These are phyloP conservation scores for Galaxea fascicularis DNA, from an alignment of 92 coral and sea anemone genomes.

Conservation along the genomic window DNA sequence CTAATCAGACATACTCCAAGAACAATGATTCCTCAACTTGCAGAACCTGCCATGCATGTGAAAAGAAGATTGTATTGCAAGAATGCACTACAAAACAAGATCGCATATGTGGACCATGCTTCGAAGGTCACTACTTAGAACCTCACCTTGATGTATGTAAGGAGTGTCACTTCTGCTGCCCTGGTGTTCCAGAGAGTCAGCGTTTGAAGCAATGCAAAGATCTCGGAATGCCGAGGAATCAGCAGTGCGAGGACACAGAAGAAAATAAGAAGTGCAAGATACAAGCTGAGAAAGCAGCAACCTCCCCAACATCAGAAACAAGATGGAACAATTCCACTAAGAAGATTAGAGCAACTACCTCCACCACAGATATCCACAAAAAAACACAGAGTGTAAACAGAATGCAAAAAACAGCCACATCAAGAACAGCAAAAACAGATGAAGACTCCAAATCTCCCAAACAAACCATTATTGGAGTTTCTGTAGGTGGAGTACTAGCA, in stretches of 20 bases:
- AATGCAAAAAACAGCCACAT: too few species aligned
- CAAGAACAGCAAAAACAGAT: too few species aligned
- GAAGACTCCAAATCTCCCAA: too few species aligned
- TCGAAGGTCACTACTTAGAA: neutral
- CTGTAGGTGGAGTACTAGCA: too few species aligned
- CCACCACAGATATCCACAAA: too few species aligned
- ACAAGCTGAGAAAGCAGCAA: neutral
- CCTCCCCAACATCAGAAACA: neutral
- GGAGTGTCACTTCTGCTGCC: conserved; percentile 9
- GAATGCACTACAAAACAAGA: neutral
- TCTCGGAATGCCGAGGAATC: neutral
- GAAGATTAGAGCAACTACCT: too few species aligned
- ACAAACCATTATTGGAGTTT: too few species aligned
- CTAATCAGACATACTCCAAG: neutral
- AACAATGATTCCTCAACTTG: conserved; percentile 9
- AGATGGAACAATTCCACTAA: neutral
- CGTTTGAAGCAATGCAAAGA: conserved; percentile 6
- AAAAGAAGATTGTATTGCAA: neutral
- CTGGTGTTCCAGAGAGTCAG: neutral
- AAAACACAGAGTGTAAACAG: too few species aligned
- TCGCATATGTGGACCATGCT: conserved; percentile 20
- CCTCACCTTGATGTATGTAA: neutral
- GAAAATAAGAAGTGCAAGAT: conserved; percentile 9
- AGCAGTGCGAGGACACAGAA: conserved; percentile 1
- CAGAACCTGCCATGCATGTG: conserved; percentile 9